These are phyloP conservation scores for Lepidonotus clava DNA, from an alignment of 2,888 invertebrate species.

Conservation along the genomic window DNA sequence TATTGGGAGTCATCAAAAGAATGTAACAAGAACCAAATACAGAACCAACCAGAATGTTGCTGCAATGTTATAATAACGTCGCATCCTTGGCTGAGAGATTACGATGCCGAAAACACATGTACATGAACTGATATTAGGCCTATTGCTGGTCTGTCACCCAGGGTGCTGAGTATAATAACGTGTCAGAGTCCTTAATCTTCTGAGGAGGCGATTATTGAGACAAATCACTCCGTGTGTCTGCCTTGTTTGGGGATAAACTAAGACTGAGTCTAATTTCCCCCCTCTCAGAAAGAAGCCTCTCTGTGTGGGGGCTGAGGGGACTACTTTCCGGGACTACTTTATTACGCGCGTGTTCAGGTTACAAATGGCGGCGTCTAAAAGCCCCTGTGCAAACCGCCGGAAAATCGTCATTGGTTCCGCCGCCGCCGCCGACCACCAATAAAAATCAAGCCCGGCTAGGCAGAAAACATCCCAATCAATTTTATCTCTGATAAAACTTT, in stretches of 20 bases:
- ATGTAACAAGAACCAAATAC: no score
- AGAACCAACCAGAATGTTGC: no score
- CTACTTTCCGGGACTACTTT: background rate
- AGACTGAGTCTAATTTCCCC: background rate
- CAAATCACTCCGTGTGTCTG: background rate
- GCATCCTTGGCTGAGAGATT: no score
- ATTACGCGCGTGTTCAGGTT: background rate
- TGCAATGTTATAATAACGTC: no score
- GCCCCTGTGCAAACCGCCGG: background rate
- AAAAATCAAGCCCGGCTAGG: background rate
- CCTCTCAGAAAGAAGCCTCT: background rate
- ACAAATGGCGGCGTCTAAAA: background rate
- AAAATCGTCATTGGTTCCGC: constrained; percentile 48
- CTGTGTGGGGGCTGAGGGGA: background rate
- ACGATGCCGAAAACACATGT: no score
- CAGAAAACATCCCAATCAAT: constrained; percentile 49
- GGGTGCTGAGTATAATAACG: background rate
- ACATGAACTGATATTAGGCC: no score
- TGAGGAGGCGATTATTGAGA: background rate
- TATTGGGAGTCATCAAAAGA: no score
- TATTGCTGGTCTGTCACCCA: no score
- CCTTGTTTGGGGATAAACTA: background rate
- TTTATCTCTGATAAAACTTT: constrained; percentile 49
- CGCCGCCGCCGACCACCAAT: background rate
- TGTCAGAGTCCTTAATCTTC: background rate